phyloP scores from a whole-genome alignment of 2,888 invertebrate species.

The Villa cingulata region DNA sequence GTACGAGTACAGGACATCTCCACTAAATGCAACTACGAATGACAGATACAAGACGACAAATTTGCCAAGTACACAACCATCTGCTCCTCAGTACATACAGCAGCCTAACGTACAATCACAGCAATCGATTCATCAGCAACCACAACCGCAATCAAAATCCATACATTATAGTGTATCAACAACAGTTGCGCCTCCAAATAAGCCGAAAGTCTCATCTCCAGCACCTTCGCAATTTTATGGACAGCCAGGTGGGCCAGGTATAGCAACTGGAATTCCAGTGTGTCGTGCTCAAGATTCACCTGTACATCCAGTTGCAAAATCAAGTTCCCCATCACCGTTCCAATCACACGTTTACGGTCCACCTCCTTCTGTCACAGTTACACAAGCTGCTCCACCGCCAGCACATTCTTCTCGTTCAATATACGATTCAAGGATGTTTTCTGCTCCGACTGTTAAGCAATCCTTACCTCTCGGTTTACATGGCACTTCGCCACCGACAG shows the following conservation, averaged over 20 bases:
- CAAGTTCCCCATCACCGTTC: conserved; percentile 40
- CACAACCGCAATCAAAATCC: conserved; percentile 30
- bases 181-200: conserved; percentile 29
- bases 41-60: conserved; percentile 32
- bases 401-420: conserved; percentile 36
- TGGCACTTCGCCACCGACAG: conserved; percentile 39
- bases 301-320: conserved; percentile 36
- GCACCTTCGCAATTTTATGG: conserved; percentile 42
- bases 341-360: conserved; percentile 33
- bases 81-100: conserved; percentile 12
- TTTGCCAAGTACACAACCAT: conserved; percentile 28
- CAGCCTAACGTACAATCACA: conserved; percentile 14
- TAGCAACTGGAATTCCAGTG: conserved; percentile 43
- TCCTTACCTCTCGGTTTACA: conserved; percentile 23
- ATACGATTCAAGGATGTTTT: conserved; percentile 24
- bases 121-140: conserved; percentile 16
- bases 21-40: conserved; percentile 34
- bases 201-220: conserved; percentile 59
- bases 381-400: conserved; percentile 41
- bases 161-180: conserved; percentile 18
- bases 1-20: conserved; percentile 25
- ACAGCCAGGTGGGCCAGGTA: conserved; percentile 33
- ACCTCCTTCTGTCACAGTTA: conserved; percentile 38
- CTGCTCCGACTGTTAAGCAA: conserved; percentile 21
- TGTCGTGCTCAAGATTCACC: conserved; percentile 35